Evolutionary conservation across 2,113 vertebrate genomes (phyloP).

Genomic region (Aleadryas rufinucha): DNA sequence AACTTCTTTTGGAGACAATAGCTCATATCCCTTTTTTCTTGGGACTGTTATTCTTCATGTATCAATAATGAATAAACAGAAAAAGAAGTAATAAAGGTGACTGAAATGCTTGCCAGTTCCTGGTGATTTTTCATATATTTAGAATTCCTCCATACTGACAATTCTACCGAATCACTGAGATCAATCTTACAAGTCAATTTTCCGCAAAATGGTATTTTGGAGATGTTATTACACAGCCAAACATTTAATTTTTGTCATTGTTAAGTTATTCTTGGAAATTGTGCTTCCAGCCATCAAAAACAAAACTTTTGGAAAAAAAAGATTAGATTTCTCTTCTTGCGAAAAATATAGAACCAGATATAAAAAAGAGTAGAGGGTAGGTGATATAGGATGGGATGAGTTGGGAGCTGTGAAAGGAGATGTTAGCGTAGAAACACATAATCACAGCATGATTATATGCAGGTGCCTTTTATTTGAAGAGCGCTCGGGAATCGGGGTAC

Average conservation of each 20-base stretch:
- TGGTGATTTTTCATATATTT: not conserved
- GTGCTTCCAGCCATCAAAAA: not conserved
- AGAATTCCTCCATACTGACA: not conserved
- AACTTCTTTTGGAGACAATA: not conserved
- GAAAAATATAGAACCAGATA: not conserved
- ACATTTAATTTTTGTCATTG: not conserved
- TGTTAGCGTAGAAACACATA: too few relatives aligned
- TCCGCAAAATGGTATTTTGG: not conserved
- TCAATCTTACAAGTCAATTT: not conserved
- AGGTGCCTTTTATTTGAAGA: too few relatives aligned
- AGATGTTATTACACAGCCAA: not conserved
- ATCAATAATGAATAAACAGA: not conserved
- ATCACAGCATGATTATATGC: too few relatives aligned
- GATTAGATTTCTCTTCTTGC: not conserved
- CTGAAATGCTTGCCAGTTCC: not conserved
- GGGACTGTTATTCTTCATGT: not conserved
- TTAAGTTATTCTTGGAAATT: not conserved
- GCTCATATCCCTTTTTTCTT: not conserved
- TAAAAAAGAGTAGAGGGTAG: not conserved
- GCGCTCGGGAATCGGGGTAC: too few relatives aligned
- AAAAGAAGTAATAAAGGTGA: not conserved
- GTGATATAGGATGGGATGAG: not conserved
- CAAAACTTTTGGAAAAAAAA: not conserved
- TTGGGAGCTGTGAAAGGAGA: not conserved
- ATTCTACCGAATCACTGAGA: not conserved